Evolutionary conservation across 2,113 vertebrate genomes (phyloP), one percentile per base, ranked within the genome.

Genomic region (Coregonus clupeaformis): DNA sequence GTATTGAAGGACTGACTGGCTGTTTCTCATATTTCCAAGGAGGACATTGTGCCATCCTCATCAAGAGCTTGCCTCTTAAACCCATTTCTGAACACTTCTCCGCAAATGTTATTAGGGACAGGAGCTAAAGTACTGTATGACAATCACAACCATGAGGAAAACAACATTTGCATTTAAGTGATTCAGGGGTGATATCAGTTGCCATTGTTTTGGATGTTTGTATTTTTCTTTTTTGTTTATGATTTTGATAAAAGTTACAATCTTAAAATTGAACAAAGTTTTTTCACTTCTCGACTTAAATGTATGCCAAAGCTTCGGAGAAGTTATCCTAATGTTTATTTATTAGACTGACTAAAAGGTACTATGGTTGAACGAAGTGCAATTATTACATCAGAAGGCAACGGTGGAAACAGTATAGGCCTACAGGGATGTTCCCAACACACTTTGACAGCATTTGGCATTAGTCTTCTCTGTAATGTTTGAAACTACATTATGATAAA

Each of bases 281-380:
- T 69, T 76, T 81, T 84, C 76, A 85, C 82, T 89, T 89, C 84
- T 89, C 86, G 49, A 52, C 83, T 75, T 84, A 87, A 88, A 85
- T 85, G 84, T 87, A 14, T 66, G 71, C 75, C 78, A 81, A 78
- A 83, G 83, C 84, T 90, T 82, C 87, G 74, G 85, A 86, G 90
- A 91, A 85, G 84, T 87, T 89, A 67, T 75, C 63, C 45, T 70
- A 3, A 76, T 74, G 82, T 81, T 88, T 93, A 94, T 94, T 94
- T 94, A 94, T 94, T 94, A 88, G 88, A 82, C 82, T 83, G 12
- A 52, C 49, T 52, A 52, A 52, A 89, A 89, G 90, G 92, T 91
- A 91, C 86, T 18, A 52, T 2, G 49, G 87, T 85, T 87, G 85
- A 93, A 91, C 88, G 84, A 91, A 90, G 92, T 93, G 92, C 91